Conservation (phyloP, 2,113 vertebrate genomes). For the Synchiropus splendidus region DNA sequence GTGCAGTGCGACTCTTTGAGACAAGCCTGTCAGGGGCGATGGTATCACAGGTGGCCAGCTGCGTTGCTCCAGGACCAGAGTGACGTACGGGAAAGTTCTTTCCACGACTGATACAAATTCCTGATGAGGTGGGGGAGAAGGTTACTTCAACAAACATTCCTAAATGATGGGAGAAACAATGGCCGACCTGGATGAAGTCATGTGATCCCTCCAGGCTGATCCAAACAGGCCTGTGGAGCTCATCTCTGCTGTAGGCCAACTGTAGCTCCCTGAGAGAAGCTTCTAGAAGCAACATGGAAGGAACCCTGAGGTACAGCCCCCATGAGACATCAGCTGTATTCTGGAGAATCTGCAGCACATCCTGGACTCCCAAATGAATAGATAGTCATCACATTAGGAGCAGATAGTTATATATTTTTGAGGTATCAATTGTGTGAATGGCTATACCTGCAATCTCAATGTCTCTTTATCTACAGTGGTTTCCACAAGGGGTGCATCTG, state of each 20-base stretch:
- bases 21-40: constrained; percentile 26
- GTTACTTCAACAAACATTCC: neutral
- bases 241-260: constrained; percentile 30
- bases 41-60: constrained; percentile 48
- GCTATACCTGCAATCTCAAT: constrained; percentile 31
- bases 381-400: too few relatives aligned
- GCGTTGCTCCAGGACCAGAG: constrained; percentile 45
- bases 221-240: constrained; percentile 68
- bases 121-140: constrained; percentile 6
- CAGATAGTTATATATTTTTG: too few relatives aligned
- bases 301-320: constrained; percentile 64
- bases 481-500: constrained; percentile 38
- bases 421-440: too few relatives aligned
- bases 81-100: constrained; percentile 62
- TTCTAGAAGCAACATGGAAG: constrained; percentile 46
- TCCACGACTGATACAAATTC: constrained; percentile 57
- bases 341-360: constrained; percentile 45
- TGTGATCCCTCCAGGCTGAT: constrained; percentile 60
- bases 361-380: constrained; percentile 20
- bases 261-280: constrained; percentile 52
- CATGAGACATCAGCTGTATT: constrained; percentile 26
- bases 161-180: neutral
- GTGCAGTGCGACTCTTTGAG: constrained; percentile 69
- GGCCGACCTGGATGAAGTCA: neutral
- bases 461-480: constrained; percentile 7